Evolutionary conservation across 1,140 invertebrate genomes (phyloP).

Genomic region (Plectrocnemia conspersa): DNA sequence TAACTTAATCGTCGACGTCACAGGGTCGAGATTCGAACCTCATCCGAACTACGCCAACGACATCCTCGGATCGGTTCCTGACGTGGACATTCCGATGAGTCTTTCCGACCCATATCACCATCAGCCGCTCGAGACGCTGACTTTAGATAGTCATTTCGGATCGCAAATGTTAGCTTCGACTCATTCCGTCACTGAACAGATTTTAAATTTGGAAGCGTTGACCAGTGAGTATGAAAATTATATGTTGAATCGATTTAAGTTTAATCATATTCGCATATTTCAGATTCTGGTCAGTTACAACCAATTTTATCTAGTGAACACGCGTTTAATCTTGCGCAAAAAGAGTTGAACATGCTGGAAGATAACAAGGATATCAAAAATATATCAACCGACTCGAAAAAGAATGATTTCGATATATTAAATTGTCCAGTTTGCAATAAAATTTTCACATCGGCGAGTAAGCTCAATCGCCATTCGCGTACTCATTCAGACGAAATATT

Average conservation of each 20-base stretch:
- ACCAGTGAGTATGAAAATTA: constrained; percentile 13
- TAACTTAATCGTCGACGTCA: constrained; percentile 6
- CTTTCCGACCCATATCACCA: constrained; percentile 21
- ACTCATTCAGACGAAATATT: constrained; percentile 65
- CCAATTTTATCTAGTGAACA: neutral
- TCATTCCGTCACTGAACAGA: constrained; percentile 17
- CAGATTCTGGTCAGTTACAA: constrained; percentile 1
- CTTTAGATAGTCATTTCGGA: constrained; percentile 23
- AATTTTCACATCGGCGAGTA: constrained; percentile 52
- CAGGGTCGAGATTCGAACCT: constrained; percentile 18
- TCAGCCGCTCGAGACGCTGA: constrained; percentile 19
- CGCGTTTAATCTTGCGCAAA: constrained; percentile 8
- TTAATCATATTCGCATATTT: neutral
- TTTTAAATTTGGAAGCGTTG: constrained; percentile 24
- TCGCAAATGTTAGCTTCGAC: constrained; percentile 12
- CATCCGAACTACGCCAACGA: constrained; percentile 23
- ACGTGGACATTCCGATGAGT: constrained; percentile 24
- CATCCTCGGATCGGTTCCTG: constrained; percentile 25
- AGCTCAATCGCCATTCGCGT: constrained; percentile 56
- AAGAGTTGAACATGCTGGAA: constrained; percentile 13
- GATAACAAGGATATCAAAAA: constrained; percentile 20
- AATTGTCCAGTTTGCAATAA: constrained; percentile 55
- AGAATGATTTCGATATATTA: constrained; percentile 17
- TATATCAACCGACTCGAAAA: neutral
- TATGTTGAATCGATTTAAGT: neutral